Percentiles rank a stretch among this genome's conserved stretches.
These are phyloP conservation scores for Scaptomyza hsui DNA, from an alignment of 1,140 invertebrate species.

Conservation along the genomic window DNA sequence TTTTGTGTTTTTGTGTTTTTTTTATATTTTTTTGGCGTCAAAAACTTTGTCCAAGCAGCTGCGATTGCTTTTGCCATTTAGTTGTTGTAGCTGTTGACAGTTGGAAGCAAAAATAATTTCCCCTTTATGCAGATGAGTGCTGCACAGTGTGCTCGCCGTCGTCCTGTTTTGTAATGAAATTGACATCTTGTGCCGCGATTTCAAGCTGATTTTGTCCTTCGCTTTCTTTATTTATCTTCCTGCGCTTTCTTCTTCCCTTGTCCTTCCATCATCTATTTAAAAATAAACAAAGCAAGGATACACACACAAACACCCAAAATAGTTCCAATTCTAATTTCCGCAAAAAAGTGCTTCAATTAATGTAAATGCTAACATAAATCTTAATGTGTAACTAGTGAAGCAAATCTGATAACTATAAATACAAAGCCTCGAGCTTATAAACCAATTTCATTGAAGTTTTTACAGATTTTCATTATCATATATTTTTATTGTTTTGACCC, in stretches of 20 bases:
- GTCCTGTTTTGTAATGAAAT: constrained; percentile 69
- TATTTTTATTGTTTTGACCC: too few relatives aligned
- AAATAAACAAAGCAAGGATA: not conserved
- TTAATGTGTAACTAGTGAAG: too few relatives aligned
- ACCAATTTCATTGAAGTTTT: too few relatives aligned
- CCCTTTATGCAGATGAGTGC: constrained; percentile 79
- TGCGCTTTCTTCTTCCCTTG: constrained; percentile 28
- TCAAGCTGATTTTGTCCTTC: constrained; percentile 56
- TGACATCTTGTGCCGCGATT: constrained; percentile 75
- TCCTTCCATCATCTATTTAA: constrained; percentile 47
- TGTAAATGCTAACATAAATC: too few relatives aligned
- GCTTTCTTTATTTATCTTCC: constrained; percentile 36
- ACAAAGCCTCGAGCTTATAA: too few relatives aligned
- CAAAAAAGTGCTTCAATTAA: constrained; percentile 28
- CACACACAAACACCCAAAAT: constrained; percentile 19
- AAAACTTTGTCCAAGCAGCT: constrained; percentile 65
- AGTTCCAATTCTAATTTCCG: constrained; percentile 70
- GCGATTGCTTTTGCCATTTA: constrained; percentile 61
- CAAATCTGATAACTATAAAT: not conserved
- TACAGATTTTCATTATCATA: too few relatives aligned
- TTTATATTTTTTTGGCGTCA: constrained; percentile 35
- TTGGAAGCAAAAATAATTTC: constrained; percentile 73
- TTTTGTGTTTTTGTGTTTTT: constrained; percentile 41
- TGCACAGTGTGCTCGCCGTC: constrained; percentile 26
- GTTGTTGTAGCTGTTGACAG: constrained; percentile 20